Evolutionary conservation across 92 coral and sea anemone species (phyloP).

Genomic region (Umimayanthus kanabou): DNA sequence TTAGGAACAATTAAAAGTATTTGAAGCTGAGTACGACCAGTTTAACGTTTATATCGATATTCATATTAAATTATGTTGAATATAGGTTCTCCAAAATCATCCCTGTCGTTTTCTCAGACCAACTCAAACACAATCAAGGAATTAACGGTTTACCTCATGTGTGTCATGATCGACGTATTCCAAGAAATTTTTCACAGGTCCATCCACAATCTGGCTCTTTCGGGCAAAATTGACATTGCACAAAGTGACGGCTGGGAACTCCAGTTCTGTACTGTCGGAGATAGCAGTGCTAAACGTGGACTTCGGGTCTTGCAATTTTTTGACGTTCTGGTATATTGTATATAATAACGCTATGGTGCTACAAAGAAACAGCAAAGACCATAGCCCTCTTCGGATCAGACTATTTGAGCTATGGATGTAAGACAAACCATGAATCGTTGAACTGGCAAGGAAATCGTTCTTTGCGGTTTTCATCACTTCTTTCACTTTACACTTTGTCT

Average conservation of each 20-base stretch:
- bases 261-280: neutral
- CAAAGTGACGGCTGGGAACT: constrained; percentile 30
- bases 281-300: constrained; percentile 1
- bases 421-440: constrained; percentile 22
- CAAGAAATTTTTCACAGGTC: neutral
- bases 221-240: constrained; percentile 5
- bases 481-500: neutral
- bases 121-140: neutral
- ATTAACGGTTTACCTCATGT: neutral
- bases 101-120: too few relatives aligned
- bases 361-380: constrained; percentile 5
- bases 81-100: too few relatives aligned
- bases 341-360: neutral
- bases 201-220: constrained; percentile 22
- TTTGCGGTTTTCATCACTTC: neutral
- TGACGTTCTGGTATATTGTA: neutral
- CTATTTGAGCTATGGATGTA: constrained; percentile 17
- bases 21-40: neutral
- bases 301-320: neutral
- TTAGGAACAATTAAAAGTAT: too few relatives aligned
- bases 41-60: neutral
- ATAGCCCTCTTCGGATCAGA: neutral
- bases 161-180: neutral
- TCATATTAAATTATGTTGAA: neutral
- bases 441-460: neutral